Base-by-base conservation (phyloP, 2,888 invertebrate genomes). In the Leptarthrus brevirostris region DNA sequence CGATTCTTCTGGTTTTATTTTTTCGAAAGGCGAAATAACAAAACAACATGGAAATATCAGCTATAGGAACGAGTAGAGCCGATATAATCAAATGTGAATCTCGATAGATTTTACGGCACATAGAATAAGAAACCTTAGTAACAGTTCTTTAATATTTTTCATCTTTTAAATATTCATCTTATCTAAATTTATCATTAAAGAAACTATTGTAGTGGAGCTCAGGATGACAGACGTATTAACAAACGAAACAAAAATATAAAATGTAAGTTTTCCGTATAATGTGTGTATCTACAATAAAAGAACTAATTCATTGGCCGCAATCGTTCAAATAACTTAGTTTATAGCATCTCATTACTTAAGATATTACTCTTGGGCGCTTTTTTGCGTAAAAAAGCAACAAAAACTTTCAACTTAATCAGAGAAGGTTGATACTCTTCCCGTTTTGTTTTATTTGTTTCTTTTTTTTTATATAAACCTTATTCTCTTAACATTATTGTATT, bases 111-210 rank as follows among this genome's bases (percentile, higher is more conserved):
- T 52, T 69, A 69, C 69, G 69, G 52, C 69, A 69, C 49, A n/a
- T 69, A 69, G 69, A 52, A 30, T 69, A 52, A 69, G 69, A 69
- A 69, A 69, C 69, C 69, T 69, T 69, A 69, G 52, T 69, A 69
- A 69, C 49, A 69, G 69, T 69, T 69, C 69, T 69, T 44, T 24
- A 47, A 44, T 44, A 44, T 64, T 64, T 22, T 64, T 64, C 44
- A 20, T 64, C 20, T 64, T 34, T 40, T 44, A 18, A 36, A 64
- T 44, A 64, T 64, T 18, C 47, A 5, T 30, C 40, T 47, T 64
- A 64, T 40, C 40, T 44, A 44, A 20, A 30, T 30, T 44, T 44
- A 64, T 64, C 14, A 47, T 64, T 47, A 44, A 64, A 44, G 34
- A 24, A 44, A 40, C 56, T 61, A 61, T 61, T 36, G 24, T 36